phyloP scores from a whole-genome alignment of 2,797 vertebrate species.

The Myiotriccus ornatus region DNA sequence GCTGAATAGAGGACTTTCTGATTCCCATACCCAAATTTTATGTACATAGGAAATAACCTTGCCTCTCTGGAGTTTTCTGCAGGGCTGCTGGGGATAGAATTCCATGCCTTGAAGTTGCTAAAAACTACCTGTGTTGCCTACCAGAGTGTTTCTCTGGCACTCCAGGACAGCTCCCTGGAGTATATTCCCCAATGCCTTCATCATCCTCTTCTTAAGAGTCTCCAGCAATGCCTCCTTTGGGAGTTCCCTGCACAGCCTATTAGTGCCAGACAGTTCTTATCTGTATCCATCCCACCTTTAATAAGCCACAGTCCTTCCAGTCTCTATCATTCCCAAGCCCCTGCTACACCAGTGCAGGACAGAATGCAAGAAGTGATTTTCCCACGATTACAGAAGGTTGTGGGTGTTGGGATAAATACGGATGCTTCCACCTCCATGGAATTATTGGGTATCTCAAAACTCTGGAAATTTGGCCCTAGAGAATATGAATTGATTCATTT shows the following conservation, averaged over 20 bases:
- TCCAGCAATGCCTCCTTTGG: conserved; percentile 32
- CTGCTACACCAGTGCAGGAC: neutral
- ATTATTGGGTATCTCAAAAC: neutral
- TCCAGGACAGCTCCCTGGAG: conserved; percentile 13
- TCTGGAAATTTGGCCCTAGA: neutral
- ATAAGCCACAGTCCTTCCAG: neutral
- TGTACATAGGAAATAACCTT: conserved; percentile 36
- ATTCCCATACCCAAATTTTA: neutral
- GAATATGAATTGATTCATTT: neutral
- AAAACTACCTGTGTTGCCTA: conserved; percentile 23
- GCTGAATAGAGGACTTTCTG: conserved; percentile 24
- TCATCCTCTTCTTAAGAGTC: conserved; percentile 42
- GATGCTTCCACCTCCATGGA: neutral
- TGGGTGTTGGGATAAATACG: neutral
- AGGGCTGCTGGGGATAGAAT: conserved; percentile 31
- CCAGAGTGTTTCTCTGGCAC: neutral
- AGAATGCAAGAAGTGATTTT: neutral
- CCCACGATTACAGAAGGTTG: neutral
- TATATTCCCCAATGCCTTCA: conserved; percentile 36
- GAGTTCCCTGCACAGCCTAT: conserved; percentile 33
- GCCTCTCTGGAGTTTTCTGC: conserved; percentile 30
- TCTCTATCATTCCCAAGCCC: neutral
- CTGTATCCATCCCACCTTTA: conserved; percentile 27
- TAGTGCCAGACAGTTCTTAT: conserved; percentile 21
- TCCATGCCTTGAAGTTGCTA: conserved; percentile 8